Conservation (phyloP, 2,888 invertebrate genomes). For the Mamestra brassicae region DNA sequence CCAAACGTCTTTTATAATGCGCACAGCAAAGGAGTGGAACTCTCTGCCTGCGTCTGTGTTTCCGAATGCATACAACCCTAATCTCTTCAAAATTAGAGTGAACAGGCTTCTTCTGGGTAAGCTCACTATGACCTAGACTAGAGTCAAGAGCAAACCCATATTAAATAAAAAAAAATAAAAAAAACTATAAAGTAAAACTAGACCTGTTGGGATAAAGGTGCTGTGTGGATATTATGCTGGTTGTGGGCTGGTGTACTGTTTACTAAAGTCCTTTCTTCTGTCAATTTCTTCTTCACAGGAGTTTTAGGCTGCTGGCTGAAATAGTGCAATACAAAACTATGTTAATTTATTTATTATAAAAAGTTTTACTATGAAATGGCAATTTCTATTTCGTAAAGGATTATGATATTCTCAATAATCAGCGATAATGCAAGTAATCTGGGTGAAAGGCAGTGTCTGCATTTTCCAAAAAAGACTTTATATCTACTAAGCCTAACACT, state of each 20-base stretch:
- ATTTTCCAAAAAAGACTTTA: neutral
- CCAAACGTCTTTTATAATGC: too few relatives aligned
- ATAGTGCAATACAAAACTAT: constrained; percentile 35
- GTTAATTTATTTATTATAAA: neutral
- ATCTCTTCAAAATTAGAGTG: too few relatives aligned
- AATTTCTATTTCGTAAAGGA: too few relatives aligned
- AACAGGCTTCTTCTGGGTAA: too few relatives aligned
- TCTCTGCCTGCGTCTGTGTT: too few relatives aligned
- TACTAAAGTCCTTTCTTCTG: constrained; percentile 78
- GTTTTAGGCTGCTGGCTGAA: constrained; percentile 82
- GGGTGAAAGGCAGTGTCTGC: neutral
- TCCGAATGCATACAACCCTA: too few relatives aligned
- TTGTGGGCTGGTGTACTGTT: constrained; percentile 70
- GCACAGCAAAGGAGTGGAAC: too few relatives aligned
- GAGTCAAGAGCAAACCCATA: too few relatives aligned
- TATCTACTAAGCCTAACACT: too few relatives aligned
- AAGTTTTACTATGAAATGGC: neutral
- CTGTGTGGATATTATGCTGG: constrained; percentile 75
- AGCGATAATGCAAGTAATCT: neutral
- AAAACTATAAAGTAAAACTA: constrained; percentile 13
- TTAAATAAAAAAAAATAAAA: too few relatives aligned
- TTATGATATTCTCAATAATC: neutral
- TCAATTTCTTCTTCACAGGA: constrained; percentile 83
- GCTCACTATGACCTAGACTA: too few relatives aligned
- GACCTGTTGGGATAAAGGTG: constrained; percentile 85